Percentiles rank a stretch among this genome's conserved stretches.
phyloP scores from a whole-genome alignment of 1,140 invertebrate genomes.

The Hestina assimilis region DNA sequence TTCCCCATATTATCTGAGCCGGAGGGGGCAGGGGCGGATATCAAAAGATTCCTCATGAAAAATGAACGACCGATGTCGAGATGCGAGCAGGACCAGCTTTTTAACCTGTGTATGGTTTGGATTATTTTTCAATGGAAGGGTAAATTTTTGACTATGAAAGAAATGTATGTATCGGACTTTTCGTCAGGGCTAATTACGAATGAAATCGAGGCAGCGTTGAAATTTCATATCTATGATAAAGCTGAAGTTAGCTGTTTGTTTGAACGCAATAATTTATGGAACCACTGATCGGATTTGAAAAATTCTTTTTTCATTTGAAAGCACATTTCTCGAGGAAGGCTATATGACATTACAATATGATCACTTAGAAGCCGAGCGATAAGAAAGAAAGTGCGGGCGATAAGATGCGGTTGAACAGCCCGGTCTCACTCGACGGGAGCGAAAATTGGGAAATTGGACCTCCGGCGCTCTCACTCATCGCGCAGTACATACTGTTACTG shows the following conservation, averaged over 20 bases:
- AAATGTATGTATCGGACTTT: conserved; percentile 5
- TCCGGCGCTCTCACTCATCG: no score
- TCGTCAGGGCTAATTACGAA: not conserved
- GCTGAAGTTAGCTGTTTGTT: not conserved
- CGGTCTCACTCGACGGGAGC: no score
- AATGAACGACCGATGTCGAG: conserved; percentile 65
- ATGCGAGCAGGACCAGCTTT: conserved; percentile 52
- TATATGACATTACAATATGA: no score
- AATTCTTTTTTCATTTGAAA: no score
- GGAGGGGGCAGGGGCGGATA: conserved; percentile 45
- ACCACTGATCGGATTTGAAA: no score
- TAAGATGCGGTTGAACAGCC: no score
- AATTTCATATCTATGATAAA: not conserved
- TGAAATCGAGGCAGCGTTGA: not conserved
- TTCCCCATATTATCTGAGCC: conserved; percentile 48
- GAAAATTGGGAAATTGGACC: no score
- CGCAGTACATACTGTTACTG: no score
- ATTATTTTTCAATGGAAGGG: conserved; percentile 50
- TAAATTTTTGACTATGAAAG: conserved; percentile 12
- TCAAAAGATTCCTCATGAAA: conserved; percentile 73
- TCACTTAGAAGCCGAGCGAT: no score
- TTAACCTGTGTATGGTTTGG: conserved; percentile 49
- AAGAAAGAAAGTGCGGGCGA: no score
- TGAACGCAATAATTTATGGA: no score
- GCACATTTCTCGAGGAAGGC: no score